Evolutionary conservation across 2,797 vertebrate genomes (phyloP).

Genomic region (Spheniscus humboldti): DNA sequence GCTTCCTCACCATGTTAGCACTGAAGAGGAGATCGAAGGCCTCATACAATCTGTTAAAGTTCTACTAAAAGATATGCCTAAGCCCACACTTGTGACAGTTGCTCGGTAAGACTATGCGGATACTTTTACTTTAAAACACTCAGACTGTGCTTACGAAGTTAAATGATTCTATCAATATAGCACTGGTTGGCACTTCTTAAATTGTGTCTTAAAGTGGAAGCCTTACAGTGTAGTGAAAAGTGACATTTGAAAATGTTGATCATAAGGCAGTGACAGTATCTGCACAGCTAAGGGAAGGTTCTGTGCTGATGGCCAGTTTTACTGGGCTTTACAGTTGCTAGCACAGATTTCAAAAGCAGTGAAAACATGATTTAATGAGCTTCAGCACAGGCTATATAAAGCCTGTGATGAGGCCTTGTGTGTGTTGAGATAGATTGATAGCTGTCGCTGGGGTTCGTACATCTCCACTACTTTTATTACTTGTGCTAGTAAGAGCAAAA

Average conservation of each 20-base stretch:
- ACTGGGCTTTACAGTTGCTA: not conserved
- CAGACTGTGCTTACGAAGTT: not conserved
- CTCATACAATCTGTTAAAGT: constrained; percentile 77
- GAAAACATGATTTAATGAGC: not conserved
- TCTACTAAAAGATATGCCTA: constrained; percentile 81
- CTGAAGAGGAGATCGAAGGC: constrained; percentile 82
- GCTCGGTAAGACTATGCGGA: constrained; percentile 77
- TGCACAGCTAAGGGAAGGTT: not conserved
- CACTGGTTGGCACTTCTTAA: not conserved
- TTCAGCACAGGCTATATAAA: not conserved
- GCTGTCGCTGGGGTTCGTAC: not conserved
- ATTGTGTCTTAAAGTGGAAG: not conserved
- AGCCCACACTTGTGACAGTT: constrained; percentile 88
- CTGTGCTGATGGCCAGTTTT: not conserved
- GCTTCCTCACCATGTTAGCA: constrained; percentile 93
- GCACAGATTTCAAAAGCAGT: not conserved
- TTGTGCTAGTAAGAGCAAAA: not conserved
- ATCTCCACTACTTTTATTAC: not conserved
- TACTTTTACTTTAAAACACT: not conserved
- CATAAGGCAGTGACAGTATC: not conserved
- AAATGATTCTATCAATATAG: not conserved
- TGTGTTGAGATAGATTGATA: not conserved
- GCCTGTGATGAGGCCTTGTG: not conserved
- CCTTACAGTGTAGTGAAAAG: not conserved
- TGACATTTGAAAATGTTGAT: not conserved